phyloP scores from a whole-genome alignment of 1,140 invertebrate species.

The Oryzaephilus surinamensis region DNA sequence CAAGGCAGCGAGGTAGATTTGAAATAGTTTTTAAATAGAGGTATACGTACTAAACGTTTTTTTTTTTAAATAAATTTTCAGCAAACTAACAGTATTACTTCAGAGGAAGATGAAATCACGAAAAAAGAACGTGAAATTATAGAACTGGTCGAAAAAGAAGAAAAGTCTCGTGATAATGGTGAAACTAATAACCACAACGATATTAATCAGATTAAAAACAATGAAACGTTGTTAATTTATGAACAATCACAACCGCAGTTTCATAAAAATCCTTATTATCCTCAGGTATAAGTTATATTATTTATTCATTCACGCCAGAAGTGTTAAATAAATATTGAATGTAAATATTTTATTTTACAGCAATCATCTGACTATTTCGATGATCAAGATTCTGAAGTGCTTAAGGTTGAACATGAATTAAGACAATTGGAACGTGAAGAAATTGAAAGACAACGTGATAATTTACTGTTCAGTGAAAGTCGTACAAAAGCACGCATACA shows the following conservation, averaged over 20 bases:
- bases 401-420: slow-evolving; percentile 64
- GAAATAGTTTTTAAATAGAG: neutral
- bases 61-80: slow-evolving; percentile 12
- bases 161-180: slow-evolving; percentile 36
- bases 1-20: slow-evolving; percentile 55
- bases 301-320: too few species aligned
- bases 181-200: slow-evolving; percentile 5
- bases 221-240: too few species aligned
- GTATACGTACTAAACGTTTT: neutral
- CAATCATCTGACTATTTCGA: slow-evolving; percentile 20
- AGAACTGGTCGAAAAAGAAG: slow-evolving; percentile 55
- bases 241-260: too few species aligned
- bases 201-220: neutral
- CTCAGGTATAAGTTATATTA: slow-evolving; percentile 14
- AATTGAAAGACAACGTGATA: slow-evolving; percentile 60
- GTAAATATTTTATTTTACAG: slow-evolving; percentile 11
- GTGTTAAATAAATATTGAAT: slow-evolving; percentile 3
- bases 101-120: slow-evolving; percentile 59
- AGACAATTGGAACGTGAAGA: slow-evolving; percentile 66
- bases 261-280: slow-evolving; percentile 27
- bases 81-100: slow-evolving; percentile 34
- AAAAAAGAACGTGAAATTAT: slow-evolving; percentile 64
- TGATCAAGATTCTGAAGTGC: slow-evolving; percentile 48
- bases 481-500: slow-evolving; percentile 39
- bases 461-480: slow-evolving; percentile 51